Evolutionary conservation across 2,888 invertebrate genomes (phyloP).

Genomic region (Trisateles emortualis): DNA sequence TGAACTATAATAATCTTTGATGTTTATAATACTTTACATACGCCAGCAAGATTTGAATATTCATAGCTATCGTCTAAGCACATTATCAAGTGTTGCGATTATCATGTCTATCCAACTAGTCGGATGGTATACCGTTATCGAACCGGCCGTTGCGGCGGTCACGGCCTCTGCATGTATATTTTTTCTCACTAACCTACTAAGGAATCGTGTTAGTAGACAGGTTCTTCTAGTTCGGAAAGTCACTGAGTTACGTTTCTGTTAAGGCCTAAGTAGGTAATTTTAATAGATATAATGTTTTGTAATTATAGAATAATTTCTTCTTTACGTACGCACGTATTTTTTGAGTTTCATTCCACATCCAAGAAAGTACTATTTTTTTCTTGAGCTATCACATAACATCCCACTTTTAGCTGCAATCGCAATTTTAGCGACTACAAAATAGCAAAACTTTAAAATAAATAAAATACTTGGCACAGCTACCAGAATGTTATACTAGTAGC

Average conservation of each 20-base stretch:
- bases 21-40: background rate
- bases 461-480: no score
- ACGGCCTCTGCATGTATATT: slow-evolving; percentile 61
- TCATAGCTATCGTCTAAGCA: slow-evolving; percentile 38
- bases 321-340: background rate
- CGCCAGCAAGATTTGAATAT: slow-evolving; percentile 11
- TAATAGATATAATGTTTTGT: slow-evolving; percentile 1
- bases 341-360: background rate
- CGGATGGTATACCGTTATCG: slow-evolving; percentile 67
- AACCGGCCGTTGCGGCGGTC: slow-evolving; percentile 59
- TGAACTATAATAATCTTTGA: no score
- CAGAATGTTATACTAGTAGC: no score
- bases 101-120: slow-evolving; percentile 53
- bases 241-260: slow-evolving; percentile 19
- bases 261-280: background rate
- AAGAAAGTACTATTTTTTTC: no score
- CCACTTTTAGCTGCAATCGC: no score
- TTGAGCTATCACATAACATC: no score
- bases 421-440: no score
- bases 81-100: slow-evolving; percentile 49
- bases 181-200: slow-evolving; percentile 73
- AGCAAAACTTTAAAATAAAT: no score
- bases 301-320: background rate
- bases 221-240: slow-evolving; percentile 48
- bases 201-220: slow-evolving; percentile 58